Evolutionary conservation across 2,888 invertebrate genomes (phyloP).

Genomic region (Pediacus dermestoides): DNA sequence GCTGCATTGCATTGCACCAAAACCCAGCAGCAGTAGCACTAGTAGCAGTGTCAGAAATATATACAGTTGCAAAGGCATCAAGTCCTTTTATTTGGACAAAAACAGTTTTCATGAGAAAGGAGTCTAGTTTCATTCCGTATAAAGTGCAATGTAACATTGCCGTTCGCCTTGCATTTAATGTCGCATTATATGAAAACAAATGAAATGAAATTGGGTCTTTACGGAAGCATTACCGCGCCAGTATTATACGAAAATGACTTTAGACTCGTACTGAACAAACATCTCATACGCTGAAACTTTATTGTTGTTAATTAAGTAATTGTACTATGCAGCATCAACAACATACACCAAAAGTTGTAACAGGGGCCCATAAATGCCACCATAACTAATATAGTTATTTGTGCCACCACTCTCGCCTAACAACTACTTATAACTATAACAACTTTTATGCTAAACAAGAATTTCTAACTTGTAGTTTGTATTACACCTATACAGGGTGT

Average conservation of each 20-base stretch:
- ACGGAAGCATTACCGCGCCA: constrained; percentile 24
- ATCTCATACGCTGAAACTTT: constrained; percentile 18
- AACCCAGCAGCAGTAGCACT: background rate
- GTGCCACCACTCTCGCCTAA: constrained; percentile 13
- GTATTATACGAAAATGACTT: constrained; percentile 17
- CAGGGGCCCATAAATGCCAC: constrained; percentile 20
- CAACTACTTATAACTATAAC: no score
- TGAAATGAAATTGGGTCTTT: constrained; percentile 32
- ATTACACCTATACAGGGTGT: no score
- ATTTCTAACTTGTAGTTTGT: no score
- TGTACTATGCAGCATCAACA: constrained; percentile 15
- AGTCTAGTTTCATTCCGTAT: constrained; percentile 13
- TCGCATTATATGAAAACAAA: constrained; percentile 30
- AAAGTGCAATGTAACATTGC: constrained; percentile 12
- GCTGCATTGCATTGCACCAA: no score
- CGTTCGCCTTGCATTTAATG: constrained; percentile 25
- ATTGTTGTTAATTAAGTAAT: constrained; percentile 24
- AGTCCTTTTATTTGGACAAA: constrained; percentile 9
- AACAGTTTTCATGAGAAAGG: constrained; percentile 15
- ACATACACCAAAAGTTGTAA: constrained; percentile 17
- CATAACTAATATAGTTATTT: constrained; percentile 18
- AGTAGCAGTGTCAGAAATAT: background rate
- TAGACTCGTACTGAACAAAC: constrained; percentile 18
- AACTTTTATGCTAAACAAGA: no score
- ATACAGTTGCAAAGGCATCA: constrained; percentile 1